phyloP scores from a whole-genome alignment of 2,888 invertebrate species.

The Pantelozetes paolii region DNA sequence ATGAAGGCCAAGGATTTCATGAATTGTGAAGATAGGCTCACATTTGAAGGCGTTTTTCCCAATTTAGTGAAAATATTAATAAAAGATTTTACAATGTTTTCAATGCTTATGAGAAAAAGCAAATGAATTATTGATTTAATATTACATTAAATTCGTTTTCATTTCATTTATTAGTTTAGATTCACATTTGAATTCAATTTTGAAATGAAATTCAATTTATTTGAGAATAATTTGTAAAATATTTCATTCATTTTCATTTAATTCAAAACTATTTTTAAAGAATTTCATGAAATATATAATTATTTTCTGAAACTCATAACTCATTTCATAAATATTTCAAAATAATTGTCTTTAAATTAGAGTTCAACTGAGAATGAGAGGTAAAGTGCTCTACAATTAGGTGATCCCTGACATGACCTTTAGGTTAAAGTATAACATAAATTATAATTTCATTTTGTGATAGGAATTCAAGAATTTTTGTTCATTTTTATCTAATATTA shows the following conservation, averaged over 20 bases:
- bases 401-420: too few species aligned
- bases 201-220: neutral
- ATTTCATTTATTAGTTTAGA: neutral
- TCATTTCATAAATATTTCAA: too few species aligned
- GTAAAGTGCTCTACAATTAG: neutral
- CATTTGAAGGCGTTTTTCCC: constrained; percentile 16
- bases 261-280: neutral
- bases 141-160: neutral
- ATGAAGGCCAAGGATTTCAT: constrained; percentile 26
- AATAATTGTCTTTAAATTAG: neutral
- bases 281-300: neutral
- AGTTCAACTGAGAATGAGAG: neutral
- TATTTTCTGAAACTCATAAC: neutral
- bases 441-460: too few species aligned
- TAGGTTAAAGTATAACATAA: too few species aligned
- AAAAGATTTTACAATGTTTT: neutral
- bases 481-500: too few species aligned
- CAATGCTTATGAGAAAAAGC: neutral
- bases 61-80: neutral
- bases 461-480: too few species aligned
- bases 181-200: neutral
- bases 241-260: neutral
- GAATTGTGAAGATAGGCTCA: neutral
- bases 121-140: neutral
- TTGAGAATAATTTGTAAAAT: neutral